Conservation (phyloP, 92 coral and sea anemone species). For the Porites rus region DNA sequence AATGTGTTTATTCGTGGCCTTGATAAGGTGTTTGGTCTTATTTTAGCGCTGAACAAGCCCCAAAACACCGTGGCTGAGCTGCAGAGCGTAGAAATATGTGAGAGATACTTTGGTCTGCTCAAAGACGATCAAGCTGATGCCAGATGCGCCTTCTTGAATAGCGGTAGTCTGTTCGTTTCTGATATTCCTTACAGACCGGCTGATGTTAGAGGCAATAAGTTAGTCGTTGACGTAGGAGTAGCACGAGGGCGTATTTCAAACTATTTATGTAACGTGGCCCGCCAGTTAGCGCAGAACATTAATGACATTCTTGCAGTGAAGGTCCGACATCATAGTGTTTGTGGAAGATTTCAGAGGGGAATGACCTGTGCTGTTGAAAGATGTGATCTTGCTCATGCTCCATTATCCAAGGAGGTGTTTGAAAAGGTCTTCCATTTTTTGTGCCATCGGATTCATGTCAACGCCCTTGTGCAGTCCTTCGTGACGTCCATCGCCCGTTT, state of each 20-base stretch:
- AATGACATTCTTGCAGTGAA: not conserved
- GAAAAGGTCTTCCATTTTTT: constrained; percentile 44
- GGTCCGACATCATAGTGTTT: constrained; percentile 24
- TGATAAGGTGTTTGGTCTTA: constrained; percentile 47
- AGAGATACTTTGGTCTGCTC: constrained; percentile 70
- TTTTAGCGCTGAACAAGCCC: constrained; percentile 70
- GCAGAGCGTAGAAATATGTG: constrained; percentile 69
- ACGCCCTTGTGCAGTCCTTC: constrained; percentile 64
- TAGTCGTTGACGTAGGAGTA: constrained; percentile 45
- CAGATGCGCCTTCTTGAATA: constrained; percentile 57
- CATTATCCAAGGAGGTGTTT: constrained; percentile 47
- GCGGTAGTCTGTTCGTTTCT: constrained; percentile 56
- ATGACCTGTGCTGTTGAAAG: constrained; percentile 36
- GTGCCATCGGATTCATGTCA: constrained; percentile 55
- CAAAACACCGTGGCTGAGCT: constrained; percentile 61
- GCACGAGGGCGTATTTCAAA: constrained; percentile 61
- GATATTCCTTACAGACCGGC: constrained; percentile 22
- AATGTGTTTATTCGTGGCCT: constrained; percentile 36
- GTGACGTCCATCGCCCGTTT: constrained; percentile 36
- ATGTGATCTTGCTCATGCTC: constrained; percentile 58
- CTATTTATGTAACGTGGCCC: constrained; percentile 50
- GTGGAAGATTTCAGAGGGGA: constrained; percentile 56
- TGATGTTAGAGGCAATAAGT: constrained; percentile 44
- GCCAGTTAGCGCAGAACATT: constrained; percentile 40
- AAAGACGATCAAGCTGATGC: constrained; percentile 54